Evolutionary conservation across 2,113 vertebrate species (phyloP).

Genomic region (Xiphophorus hellerii): DNA sequence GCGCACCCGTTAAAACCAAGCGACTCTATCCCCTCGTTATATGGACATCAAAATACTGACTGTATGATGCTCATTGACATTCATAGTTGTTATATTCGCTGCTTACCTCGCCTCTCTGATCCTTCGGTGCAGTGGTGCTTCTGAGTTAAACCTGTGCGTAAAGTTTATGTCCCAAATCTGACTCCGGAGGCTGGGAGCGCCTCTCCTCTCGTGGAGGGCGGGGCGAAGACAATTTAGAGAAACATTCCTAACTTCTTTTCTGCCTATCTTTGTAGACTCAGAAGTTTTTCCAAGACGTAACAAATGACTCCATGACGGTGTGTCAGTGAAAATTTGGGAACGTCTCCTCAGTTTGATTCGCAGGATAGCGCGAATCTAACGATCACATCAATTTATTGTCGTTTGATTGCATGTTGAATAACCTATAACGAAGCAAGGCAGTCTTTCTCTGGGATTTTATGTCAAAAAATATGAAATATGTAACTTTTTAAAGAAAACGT

Average conservation of each 20-base stretch:
- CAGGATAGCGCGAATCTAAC: no score
- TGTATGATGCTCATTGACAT: not conserved
- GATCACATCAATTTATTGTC: no score
- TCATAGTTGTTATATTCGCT: not conserved
- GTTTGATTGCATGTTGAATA: not conserved
- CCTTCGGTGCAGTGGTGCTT: constrained; percentile 26
- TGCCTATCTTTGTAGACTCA: not conserved
- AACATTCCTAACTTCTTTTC: constrained; percentile 34
- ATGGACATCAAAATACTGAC: not conserved
- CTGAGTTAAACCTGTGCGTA: constrained; percentile 53
- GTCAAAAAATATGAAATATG: not conserved
- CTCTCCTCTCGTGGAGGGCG: constrained; percentile 52
- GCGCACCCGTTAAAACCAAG: not conserved
- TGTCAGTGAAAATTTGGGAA: not conserved
- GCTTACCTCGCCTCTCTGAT: constrained; percentile 58
- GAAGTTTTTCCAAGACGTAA: not conserved
- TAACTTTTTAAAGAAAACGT: not conserved
- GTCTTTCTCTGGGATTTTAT: not conserved
- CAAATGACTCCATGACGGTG: constrained; percentile 20
- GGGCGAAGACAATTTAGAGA: constrained; percentile 46
- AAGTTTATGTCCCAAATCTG: constrained; percentile 57
- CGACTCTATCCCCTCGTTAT: not conserved
- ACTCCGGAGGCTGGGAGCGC: constrained; percentile 46
- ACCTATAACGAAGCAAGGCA: not conserved
- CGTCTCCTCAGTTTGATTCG: not conserved